phyloP scores from a whole-genome alignment of 2,888 invertebrate species.

The Hydroisotoma schaefferi region DNA sequence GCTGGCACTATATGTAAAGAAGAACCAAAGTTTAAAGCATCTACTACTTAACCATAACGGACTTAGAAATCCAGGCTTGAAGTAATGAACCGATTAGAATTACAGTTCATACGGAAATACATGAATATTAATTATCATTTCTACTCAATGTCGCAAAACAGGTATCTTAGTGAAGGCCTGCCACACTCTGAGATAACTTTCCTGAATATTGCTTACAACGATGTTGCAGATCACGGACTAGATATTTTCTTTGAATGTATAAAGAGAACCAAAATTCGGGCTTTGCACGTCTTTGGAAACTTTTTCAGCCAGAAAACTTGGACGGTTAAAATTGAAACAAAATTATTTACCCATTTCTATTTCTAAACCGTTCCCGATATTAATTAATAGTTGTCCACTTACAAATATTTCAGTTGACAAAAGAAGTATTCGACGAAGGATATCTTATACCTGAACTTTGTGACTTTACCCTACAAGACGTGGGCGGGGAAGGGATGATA shows the following conservation, averaged over 20 bases:
- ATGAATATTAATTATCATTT: not conserved
- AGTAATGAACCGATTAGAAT: constrained; percentile 19
- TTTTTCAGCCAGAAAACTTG: constrained; percentile 32
- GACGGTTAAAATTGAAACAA: constrained; percentile 14
- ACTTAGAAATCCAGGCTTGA: constrained; percentile 42
- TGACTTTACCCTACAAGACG: constrained; percentile 35
- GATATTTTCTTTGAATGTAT: constrained; percentile 34
- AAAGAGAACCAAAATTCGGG: constrained; percentile 25
- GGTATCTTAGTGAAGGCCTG: constrained; percentile 26
- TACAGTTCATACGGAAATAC: not conserved
- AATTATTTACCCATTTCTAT: not conserved
- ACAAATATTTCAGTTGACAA: constrained; percentile 19
- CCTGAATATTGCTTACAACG: constrained; percentile 44
- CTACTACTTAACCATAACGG: constrained; percentile 43
- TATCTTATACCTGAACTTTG: constrained; percentile 22
- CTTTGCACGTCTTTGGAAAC: constrained; percentile 45
- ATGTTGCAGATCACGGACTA: constrained; percentile 29
- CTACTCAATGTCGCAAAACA: not conserved
- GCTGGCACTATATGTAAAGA: constrained; percentile 33
- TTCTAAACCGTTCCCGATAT: not conserved
- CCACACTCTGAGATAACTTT: constrained; percentile 28
- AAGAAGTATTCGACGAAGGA: constrained; percentile 23
- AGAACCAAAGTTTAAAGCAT: constrained; percentile 40
- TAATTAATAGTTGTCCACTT: not conserved
- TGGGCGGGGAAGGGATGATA: constrained; percentile 30